Base-by-base conservation (phyloP, 2,113 vertebrate species). In the Bubalus kerabau region DNA sequence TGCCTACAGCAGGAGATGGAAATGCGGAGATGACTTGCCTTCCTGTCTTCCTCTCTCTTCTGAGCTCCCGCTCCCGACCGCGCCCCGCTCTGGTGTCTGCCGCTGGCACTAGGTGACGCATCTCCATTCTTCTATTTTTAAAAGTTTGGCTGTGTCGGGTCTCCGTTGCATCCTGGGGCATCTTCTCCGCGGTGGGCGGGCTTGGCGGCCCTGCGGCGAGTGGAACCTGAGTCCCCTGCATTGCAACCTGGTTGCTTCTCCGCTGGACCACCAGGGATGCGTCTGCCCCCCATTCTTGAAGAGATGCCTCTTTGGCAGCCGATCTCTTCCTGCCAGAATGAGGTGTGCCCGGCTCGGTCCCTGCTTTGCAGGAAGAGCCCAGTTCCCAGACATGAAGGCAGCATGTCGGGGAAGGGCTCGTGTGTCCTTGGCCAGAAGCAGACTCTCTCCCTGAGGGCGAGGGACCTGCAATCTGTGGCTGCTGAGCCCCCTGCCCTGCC, bases 31-130 rank as follows among this genome's bases (percentile, higher is more conserved):
- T 7, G 50, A 8, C 15, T 32, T 19, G n/a, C 32, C 56, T 7
- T 12, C 14, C 60, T 19, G 15, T 9, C 5, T 43, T 30, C n/a
- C n/a, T 64, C 64, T 36, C 8, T n/a, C 64, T n/a, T 43, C 26
- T 36, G 21, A 15, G 11, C 14, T 1, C 57, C 21, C 1, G 48
- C 7, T 10, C 11, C 1, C 0, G 28, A 7, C 14, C 0, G 0
- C 15, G 36, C 48, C 24, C 19, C 23, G 5, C 50, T 60, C 67
- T 40, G 67, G 92, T 2, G 14, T 36, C 19, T 15, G 1, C 26
- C 0, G 0, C 4, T 11, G 52, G 5, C 60, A 3, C 7, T 7
- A 2, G 24, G 11, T 2, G 16, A 19, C 19, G 0, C 1, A 1
- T 12, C 76, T 30, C 28, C 78, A 0, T 2, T 32, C 7, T 13